Conservation (phyloP, 2,888 invertebrate species). For the Congeria kusceri region DNA sequence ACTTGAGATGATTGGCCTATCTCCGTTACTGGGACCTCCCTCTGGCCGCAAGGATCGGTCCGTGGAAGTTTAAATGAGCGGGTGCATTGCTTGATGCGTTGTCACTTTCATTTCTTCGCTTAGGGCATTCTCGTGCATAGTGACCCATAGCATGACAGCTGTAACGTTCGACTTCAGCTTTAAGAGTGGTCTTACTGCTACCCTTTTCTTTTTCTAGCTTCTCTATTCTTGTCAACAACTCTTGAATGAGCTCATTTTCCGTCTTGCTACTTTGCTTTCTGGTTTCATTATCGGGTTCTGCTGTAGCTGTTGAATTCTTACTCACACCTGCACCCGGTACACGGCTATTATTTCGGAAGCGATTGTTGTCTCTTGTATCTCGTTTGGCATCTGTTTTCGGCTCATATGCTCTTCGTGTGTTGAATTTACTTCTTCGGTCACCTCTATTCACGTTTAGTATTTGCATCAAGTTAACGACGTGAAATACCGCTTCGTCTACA, state of each 20-base stretch:
- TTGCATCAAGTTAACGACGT: constrained; percentile 13
- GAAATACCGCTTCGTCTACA: constrained; percentile 21
- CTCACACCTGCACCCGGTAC: no score
- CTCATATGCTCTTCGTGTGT: no score
- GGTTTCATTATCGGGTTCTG: not conserved
- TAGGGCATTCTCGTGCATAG: not conserved
- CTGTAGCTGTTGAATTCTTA: not conserved
- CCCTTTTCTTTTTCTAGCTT: no score
- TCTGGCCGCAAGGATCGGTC: not conserved
- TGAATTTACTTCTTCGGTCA: not conserved
- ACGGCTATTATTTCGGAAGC: no score
- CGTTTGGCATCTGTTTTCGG: no score
- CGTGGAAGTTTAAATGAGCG: constrained; percentile 13
- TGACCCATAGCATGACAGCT: not conserved
- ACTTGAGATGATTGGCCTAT: not conserved
- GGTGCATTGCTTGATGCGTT: no score
- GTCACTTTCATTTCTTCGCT: not conserved
- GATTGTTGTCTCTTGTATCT: no score
- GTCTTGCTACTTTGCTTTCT: not conserved
- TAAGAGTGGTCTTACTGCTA: not conserved
- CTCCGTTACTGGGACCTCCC: not conserved
- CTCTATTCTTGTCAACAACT: no score
- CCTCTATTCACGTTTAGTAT: not conserved
- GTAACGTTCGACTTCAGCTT: not conserved
- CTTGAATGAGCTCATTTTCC: no score